Base-by-base conservation (phyloP, 2,888 invertebrate species). In the Eudemis profundana region DNA sequence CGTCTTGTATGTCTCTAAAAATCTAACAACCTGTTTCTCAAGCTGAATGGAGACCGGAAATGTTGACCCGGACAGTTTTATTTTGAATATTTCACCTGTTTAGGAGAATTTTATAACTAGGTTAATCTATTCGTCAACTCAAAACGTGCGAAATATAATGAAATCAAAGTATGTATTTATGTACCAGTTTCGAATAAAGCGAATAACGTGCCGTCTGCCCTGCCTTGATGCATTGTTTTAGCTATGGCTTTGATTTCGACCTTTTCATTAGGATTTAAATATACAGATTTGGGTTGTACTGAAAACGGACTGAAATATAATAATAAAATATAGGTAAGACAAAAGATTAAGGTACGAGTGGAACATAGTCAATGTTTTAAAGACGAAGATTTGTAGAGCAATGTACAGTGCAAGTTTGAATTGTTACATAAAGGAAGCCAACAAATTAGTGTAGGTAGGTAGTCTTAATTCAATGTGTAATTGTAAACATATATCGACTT, bases 1-100 rank as follows among this genome's bases (percentile, higher is more conserved):
- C 3, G 93, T 93, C 61, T 94, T 90, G 72, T 89, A 95, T 0
- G 94, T 94, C 49, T 94, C 93, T 3, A 89, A 83, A 72, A 95
- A 93, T 68, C 88, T 74, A 1, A 95, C 78, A 0, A 84, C 82
- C 42, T 88, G 78, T 62, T 90, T 91, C 61, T 94, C 93, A 12
- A 95, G 73, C 60, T 85, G 81, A 50, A 95, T 81, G 27, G 82
- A 85, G 2, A 93, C 93, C 47, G 87, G 85, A 36, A 90, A 80
- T 0, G 93, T 90, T 3, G 84, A 79, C 12, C 93, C 93, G 46
- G 74, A 75, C 2, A 94, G 62, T 14, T 80, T 77, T 17, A 94
- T 88, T 19, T 74, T 72, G 68, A 94, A 85, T 51, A 82, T 84
- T 79, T 94, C 94, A 4, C 93, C 94, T 82, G 81, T 27, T 60